These are phyloP conservation scores for Vireo griseus DNA, from an alignment of 2,797 vertebrate species.

Conservation along the genomic window DNA sequence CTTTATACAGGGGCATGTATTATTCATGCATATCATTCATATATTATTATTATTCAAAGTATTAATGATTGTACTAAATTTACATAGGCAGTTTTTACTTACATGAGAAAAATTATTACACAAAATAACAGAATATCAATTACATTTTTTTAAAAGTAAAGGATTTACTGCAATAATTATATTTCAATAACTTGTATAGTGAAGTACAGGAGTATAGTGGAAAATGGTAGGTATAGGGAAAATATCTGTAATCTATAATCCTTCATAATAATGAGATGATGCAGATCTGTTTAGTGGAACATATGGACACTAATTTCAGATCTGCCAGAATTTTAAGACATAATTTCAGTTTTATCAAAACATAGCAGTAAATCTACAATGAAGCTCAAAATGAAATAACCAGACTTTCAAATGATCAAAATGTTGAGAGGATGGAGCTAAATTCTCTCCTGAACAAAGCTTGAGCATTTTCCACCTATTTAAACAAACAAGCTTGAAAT, in stretches of 20 bases:
- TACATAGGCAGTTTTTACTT: neutral
- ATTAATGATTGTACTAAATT: neutral
- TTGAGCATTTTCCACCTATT: neutral
- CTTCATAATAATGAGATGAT: neutral
- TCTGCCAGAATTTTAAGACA: neutral
- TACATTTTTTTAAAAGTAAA: neutral
- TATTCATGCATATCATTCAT: neutral
- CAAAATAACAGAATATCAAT: neutral
- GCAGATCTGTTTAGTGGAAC: neutral
- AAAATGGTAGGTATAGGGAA: neutral
- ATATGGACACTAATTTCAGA: neutral
- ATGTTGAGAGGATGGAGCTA: neutral
- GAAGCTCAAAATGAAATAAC: neutral
- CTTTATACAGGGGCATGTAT: neutral
- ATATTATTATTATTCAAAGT: neutral
- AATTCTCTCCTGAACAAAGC: neutral
- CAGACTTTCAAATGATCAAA: neutral
- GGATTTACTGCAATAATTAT: neutral
- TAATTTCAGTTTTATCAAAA: neutral
- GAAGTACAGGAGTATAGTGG: neutral
- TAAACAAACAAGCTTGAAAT: neutral
- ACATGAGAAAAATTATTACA: neutral
- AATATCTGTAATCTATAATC: neutral
- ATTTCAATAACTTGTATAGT: neutral
- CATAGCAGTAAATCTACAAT: neutral